Evolutionary conservation across 2,113 vertebrate genomes (phyloP), one percentile per base, ranked within the genome.

Genomic region (Campylorhamphus procurvoides): DNA sequence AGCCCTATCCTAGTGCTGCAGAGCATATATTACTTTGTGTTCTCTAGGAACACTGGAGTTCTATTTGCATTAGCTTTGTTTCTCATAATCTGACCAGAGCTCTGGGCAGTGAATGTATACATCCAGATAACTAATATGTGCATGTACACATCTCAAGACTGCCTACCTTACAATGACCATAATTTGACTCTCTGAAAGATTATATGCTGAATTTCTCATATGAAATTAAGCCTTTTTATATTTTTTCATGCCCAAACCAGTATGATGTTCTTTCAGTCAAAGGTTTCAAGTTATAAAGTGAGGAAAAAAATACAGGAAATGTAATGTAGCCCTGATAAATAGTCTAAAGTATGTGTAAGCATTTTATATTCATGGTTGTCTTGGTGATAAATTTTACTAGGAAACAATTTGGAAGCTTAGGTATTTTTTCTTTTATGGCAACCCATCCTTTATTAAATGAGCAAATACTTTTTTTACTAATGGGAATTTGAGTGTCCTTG

Each of bases 71-170:
- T 73, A 72, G 23, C 4, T 81, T 78, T 64, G 17, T 42, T 87
- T 88, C 69, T 76, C 11, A 28, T 46, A 11, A 49, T 58, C 31
- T 86, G 18, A 22, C 8, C 39, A 22, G 46, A 68, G 24, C 15
- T 80, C 46, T 84, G 71, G 20, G 19, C 28, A 35, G 6, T 47
- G 12, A 75, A 18, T 58, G 9, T 63, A 22, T 69, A 15, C 69
- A 40, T 33, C 25, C 31, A 66, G 18, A 9, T 60, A 55, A 53
- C 44, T 56, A 83, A 28, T 63, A 40, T 7, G 8, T 25, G 12
- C 18, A 18, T 1, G 0, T 42, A 22, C 1, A 2, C 22, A 16
- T 37, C 22, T 79, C 8, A 59, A 39, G 49, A n/a, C 40, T 64
- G 23, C 7, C 7, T 75, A 19, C 8, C 10, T 71, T 64, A 49